A percentile compares a stretch with the other conserved stretches of the same genome.
Conservation (phyloP, 30 jellyfish, hydroid and myxozoan species). For the Chrysaora quinquecirrha region DNA sequence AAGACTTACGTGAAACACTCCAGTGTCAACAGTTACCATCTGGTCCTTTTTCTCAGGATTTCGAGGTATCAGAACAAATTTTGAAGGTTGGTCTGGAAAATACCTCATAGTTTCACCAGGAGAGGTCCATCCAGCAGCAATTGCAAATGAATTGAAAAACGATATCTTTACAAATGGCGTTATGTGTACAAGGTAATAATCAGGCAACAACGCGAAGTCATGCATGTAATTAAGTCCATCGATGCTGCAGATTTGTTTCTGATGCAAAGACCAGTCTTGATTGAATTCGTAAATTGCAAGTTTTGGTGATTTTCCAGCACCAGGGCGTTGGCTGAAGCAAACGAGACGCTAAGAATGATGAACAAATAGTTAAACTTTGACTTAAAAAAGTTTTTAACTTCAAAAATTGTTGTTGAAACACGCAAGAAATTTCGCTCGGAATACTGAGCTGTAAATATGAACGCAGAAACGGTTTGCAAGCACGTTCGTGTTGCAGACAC, state of each 20-base stretch:
- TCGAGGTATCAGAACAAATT: conserved; percentile 90
- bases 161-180: conserved; percentile 94
- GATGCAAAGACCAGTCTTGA: conserved; percentile 85
- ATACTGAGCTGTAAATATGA: no score
- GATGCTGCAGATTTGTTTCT: conserved; percentile 55
- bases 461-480: no score
- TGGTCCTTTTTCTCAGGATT: conserved; percentile 56
- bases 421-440: no score
- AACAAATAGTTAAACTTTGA: no score
- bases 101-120: conserved; percentile 90
- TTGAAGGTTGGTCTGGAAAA: conserved; percentile 83
- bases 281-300: conserved; percentile 85
- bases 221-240: conserved; percentile 94
- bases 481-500: no score
- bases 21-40: conserved; percentile 72
- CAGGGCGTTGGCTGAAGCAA: conserved; percentile 88
- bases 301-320: conserved; percentile 51
- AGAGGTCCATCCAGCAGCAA: conserved; percentile 89
- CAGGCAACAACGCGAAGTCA: conserved; percentile 88
- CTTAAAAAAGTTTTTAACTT: no score
- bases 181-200: conserved; percentile 84
- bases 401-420: no score
- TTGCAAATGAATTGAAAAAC: conserved; percentile 66
- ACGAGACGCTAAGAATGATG: conserved; percentile 71
- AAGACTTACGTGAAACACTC: conserved; percentile 87